Base-by-base conservation (phyloP, 2,888 invertebrate genomes). In the Dicycla oo region DNA sequence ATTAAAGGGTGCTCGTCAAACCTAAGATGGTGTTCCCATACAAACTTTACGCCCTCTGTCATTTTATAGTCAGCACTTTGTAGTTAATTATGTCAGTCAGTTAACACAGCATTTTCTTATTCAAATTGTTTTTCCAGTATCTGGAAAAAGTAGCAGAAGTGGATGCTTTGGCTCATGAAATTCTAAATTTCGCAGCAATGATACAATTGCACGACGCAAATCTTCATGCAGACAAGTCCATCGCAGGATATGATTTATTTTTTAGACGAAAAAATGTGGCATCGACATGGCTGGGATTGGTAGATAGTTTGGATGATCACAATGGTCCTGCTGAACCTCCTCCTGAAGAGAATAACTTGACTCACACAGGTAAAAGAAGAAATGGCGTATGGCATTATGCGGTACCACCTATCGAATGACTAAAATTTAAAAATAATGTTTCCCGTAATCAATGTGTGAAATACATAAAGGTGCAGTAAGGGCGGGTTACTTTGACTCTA, bases 161-260 rank as follows among this genome's bases (percentile, higher is more conserved):
- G 30, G 78, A 69, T 49, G 2, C 1, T 56, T 45, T 80, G 34
- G 49, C 20, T 34, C 81, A 65, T 45, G 80, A 82, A 8, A 62
- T 80, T 43, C 18, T 57, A 1, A 60, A 75, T 53, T 62, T 75
- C 3, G 51, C 34, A 47, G 4, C 34, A 15, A 75, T 74, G 73
- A 61, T 83, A 13, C 34, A 68, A 34, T 0, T 68, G 6, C 63
- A 60, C 18, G n/a, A 75, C 1, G 45, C 67, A 2, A 61, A 53
- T 18, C 2, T 5, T n/a, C 10, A 77, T 11, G 11, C 18, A 10
- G 61, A 69, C 20, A 66, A 40, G n/a, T 30, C 15, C 7, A 30
- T 0, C 7, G 7, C 3, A 3, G 43, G 20, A 10, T 68, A 75
- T 51, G 8, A 73, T 47, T 58, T 73, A 23, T 53, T 53, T 73